These are phyloP conservation scores for Trissolcus basalis DNA, from an alignment of 1,140 invertebrate species.

Conservation along the genomic window DNA sequence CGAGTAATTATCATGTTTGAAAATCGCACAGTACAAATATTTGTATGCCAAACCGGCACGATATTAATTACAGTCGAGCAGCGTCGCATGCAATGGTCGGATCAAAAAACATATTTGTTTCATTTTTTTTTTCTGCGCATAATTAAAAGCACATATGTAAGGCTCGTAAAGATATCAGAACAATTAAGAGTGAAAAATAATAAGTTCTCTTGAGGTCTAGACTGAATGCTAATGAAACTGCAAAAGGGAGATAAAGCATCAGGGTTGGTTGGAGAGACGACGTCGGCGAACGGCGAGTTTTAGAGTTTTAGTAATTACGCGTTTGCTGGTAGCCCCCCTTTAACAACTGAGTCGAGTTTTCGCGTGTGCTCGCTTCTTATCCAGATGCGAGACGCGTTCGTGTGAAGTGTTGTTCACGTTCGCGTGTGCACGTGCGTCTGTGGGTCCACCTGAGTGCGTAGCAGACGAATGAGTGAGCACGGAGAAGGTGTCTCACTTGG, in stretches of 20 bases:
- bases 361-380: slow-evolving; percentile 51
- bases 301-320: slow-evolving; percentile 39
- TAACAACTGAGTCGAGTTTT: slow-evolving; percentile 33
- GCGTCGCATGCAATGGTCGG: too few relatives aligned
- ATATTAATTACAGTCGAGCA: too few relatives aligned
- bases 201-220: slow-evolving; percentile 16
- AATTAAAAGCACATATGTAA: slow-evolving; percentile 12
- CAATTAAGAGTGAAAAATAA: slow-evolving; percentile 24
- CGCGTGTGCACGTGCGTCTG: slow-evolving; percentile 58
- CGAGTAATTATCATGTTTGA: too few relatives aligned
- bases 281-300: slow-evolving; percentile 34
- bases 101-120: too few relatives aligned
- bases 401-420: slow-evolving; percentile 50
- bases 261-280: slow-evolving; percentile 22
- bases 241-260: slow-evolving; percentile 34
- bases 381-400: slow-evolving; percentile 53
- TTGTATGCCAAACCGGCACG: too few relatives aligned
- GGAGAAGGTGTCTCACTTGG: slow-evolving; percentile 76
- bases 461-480: slow-evolving; percentile 68
- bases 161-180: slow-evolving; percentile 13
- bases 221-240: slow-evolving; percentile 35
- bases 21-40: too few relatives aligned
- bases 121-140: background rate
- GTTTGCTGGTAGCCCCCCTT: slow-evolving; percentile 30
- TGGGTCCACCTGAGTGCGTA: slow-evolving; percentile 71